Evolutionary conservation across 2,888 invertebrate species (phyloP).

Genomic region (Phortica okadai): DNA sequence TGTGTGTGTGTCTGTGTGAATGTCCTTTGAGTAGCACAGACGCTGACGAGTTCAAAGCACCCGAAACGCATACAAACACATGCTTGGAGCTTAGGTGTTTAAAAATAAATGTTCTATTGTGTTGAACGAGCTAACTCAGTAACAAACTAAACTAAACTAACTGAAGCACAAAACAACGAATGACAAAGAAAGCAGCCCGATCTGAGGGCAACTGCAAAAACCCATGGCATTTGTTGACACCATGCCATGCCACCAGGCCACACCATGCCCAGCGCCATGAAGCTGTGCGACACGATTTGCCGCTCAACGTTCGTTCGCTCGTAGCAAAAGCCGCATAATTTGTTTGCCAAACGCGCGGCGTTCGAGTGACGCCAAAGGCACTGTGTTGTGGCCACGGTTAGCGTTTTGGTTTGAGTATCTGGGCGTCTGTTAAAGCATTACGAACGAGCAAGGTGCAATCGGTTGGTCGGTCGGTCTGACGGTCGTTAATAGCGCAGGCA

Average conservation of each 20-base stretch:
- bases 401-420: background rate
- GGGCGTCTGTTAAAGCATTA: background rate
- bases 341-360: conserved; percentile 18
- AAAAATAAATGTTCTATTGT: conserved; percentile 26
- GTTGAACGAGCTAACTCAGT: background rate
- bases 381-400: background rate
- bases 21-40: conserved; percentile 10
- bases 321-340: conserved; percentile 26
- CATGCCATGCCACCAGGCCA: background rate
- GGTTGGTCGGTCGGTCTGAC: background rate
- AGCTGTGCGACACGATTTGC: background rate
- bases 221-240: too few relatives aligned
- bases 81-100: background rate
- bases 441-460: background rate
- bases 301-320: background rate
- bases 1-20: conserved; percentile 1
- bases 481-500: background rate
- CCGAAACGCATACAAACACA: background rate
- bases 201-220: too few relatives aligned
- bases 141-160: background rate
- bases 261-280: background rate
- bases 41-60: conserved; percentile 6
- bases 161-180: background rate
- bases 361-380: background rate
- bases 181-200: background rate